phyloP scores from a whole-genome alignment of 2,797 vertebrate species.

The Lepus townsendii region DNA sequence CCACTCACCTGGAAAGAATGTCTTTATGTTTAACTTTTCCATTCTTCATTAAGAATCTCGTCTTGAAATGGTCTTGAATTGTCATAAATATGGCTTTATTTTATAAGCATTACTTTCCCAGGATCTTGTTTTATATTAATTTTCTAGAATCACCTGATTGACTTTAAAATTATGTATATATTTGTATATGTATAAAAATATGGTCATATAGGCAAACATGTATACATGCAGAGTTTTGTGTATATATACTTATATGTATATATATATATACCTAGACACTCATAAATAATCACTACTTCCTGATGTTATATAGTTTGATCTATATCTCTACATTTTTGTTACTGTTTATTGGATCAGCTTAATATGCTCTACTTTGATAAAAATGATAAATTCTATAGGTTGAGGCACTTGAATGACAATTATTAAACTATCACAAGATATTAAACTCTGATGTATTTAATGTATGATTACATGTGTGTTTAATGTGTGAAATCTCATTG shows the following conservation, averaged over 20 bases:
- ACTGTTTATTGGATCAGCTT: slow-evolving; percentile 12
- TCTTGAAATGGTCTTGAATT: neutral
- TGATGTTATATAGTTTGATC: slow-evolving; percentile 63
- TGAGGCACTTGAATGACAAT: slow-evolving; percentile 34
- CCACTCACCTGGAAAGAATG: neutral
- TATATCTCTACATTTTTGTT: slow-evolving; percentile 12
- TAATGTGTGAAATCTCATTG: neutral
- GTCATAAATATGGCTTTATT: neutral
- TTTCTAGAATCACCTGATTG: slow-evolving; percentile 56
- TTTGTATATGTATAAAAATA: neutral
- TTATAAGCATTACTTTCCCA: slow-evolving; percentile 62
- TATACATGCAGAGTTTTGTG: neutral
- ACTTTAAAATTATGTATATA: slow-evolving; percentile 39
- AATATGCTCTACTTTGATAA: slow-evolving; percentile 57
- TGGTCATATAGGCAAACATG: neutral
- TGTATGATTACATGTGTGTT: slow-evolving; percentile 59
- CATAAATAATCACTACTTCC: slow-evolving; percentile 65
- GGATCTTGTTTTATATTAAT: slow-evolving; percentile 35
- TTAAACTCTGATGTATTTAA: neutral
- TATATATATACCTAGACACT: neutral
- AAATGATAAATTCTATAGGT: slow-evolving; percentile 56
- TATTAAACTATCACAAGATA: slow-evolving; percentile 73
- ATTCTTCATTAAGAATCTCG: neutral
- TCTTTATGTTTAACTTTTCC: neutral
- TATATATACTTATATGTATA: neutral